Conservation (phyloP, 2,797 vertebrate species). For the Anabas testudineus region DNA sequence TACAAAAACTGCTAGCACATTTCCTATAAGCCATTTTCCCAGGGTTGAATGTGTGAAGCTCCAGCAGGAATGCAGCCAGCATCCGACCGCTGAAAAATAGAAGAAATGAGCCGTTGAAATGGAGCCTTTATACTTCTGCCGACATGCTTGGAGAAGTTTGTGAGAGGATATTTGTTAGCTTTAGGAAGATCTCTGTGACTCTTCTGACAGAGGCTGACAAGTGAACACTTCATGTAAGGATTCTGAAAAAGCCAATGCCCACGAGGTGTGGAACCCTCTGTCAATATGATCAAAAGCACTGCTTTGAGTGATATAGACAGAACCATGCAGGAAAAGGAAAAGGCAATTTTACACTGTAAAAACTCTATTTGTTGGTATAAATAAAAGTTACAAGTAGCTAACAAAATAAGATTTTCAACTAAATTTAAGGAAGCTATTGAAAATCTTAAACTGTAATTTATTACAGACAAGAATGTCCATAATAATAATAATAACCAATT, state of each 20-base stretch:
- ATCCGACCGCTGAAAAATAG: slow-evolving; percentile 16
- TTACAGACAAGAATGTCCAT: too few relatives aligned
- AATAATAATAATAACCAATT: too few relatives aligned
- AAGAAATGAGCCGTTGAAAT: slow-evolving; percentile 51
- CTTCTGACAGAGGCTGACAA: slow-evolving; percentile 24
- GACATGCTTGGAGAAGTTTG: slow-evolving; percentile 26
- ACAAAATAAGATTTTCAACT: too few relatives aligned
- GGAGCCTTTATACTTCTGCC: slow-evolving; percentile 32
- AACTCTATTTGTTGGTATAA: too few relatives aligned
- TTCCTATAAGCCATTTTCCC: slow-evolving; percentile 36
- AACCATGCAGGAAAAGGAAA: not conserved
- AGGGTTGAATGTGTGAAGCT: slow-evolving; percentile 16
- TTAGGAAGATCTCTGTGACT: slow-evolving; percentile 27
- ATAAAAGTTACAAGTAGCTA: too few relatives aligned
- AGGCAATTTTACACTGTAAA: not conserved
- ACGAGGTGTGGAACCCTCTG: slow-evolving; percentile 9
- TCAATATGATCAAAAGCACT: slow-evolving; percentile 23
- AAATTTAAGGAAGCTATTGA: too few relatives aligned
- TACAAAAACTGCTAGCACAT: slow-evolving; percentile 29
- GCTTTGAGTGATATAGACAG: slow-evolving; percentile 15
- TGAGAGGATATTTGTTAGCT: slow-evolving; percentile 39
- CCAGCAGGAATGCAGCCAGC: slow-evolving; percentile 16
- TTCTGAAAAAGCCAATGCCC: slow-evolving; percentile 22
- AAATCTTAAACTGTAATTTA: too few relatives aligned
- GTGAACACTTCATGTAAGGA: slow-evolving; percentile 21